Conservation (phyloP, 2,797 vertebrate genomes). For the Sardinella longiceps region DNA sequence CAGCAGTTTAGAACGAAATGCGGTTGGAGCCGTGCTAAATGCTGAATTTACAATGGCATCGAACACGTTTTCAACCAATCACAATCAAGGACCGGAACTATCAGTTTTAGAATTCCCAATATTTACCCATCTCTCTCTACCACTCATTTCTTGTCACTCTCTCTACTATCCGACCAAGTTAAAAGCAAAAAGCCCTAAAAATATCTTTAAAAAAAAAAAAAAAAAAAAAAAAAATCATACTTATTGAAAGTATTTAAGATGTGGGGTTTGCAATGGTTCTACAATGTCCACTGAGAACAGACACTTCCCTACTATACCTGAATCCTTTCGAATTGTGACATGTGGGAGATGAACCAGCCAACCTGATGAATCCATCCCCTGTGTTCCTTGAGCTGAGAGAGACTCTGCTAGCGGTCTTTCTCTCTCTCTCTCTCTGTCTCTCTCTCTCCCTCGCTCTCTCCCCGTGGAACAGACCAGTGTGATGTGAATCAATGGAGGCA, state of each 20-base stretch:
- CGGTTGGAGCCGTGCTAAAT: no score
- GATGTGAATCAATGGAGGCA: conserved; percentile 13
- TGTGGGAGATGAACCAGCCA: neutral
- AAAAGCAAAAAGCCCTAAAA: no score
- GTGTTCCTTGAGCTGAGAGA: neutral
- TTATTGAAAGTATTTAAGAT: neutral
- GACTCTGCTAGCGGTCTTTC: neutral
- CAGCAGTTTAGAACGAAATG: no score
- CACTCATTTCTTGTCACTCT: no score
- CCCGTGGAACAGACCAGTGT: neutral
- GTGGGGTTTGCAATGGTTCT: neutral
- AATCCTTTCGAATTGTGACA: neutral
- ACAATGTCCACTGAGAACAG: neutral
- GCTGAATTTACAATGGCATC: no score
- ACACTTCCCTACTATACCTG: neutral
- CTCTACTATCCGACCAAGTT: no score
- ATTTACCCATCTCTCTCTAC: no score
- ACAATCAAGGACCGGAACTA: no score
- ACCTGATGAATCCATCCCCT: neutral
- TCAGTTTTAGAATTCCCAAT: no score
- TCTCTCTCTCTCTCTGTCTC: neutral
- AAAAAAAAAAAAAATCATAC: no score
- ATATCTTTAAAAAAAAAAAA: no score
- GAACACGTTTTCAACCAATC: no score
- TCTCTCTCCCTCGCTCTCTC: neutral